Base-by-base conservation (phyloP, 2,113 vertebrate species). In the Probosciger aterrimus region DNA sequence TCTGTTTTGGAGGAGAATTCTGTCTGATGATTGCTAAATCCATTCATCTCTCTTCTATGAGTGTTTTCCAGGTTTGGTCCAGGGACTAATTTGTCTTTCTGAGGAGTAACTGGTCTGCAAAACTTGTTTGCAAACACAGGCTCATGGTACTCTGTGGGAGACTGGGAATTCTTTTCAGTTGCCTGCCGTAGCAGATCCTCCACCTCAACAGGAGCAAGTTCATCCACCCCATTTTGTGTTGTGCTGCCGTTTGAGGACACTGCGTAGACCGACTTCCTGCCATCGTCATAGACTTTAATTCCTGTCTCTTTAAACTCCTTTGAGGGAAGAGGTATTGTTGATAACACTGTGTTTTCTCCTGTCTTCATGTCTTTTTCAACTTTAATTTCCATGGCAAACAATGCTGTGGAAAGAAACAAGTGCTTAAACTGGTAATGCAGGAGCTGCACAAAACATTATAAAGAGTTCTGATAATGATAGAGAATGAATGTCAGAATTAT, bases 331-430 rank as follows among this genome's bases (percentile, higher is more conserved):
- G 98, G 98, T 55, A 98, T 98, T n/a, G 98, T 98, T 35, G 99
- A 99, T 41, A 99, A 96, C n/a, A 99, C 98, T 24, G 98, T 98
- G 73, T 98, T 99, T 96, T 98, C 98, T 25, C 99, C 99, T 14
- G 99, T 99, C 94, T 98, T 98, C 92, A 98, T 97, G 92, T 99
- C 98, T 90, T 98, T 99, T 97, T 99, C 98, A 75, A 99, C 99
- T 95, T 98, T 99, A 91, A 99, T 99, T 98, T 99, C 98, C 98
- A 99, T 99, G 18, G 99, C 99, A 96, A 99, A 99, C 60, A 99
- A 96, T 43, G 99, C 99, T 99, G 98, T 97, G 69, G 90, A 93
- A 94, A 97, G 31, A 97, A 94, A 95, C 52, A 92, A 83, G 47
- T 47, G 62, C 22, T 88, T 92, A 88, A 93, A 44, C 15, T 76